Base-by-base conservation (phyloP, 2,888 invertebrate species). In the Entomobrya multifasciata region DNA sequence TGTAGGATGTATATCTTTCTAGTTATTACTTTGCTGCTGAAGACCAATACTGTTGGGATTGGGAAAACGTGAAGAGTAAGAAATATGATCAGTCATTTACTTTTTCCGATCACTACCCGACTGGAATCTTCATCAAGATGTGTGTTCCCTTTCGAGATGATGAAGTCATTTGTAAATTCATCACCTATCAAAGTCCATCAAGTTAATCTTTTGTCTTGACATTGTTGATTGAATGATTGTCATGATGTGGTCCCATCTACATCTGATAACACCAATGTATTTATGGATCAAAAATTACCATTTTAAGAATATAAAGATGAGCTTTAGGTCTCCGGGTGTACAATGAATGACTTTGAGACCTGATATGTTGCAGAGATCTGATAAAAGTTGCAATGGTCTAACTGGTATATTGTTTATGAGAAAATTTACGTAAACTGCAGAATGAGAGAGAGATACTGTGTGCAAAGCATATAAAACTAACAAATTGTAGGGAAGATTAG, bases 141-240 rank as follows among this genome's bases (percentile, higher is more conserved):
- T 60, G 65, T 77, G 84, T 57, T 76, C 55, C 67, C 65, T 60
- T 55, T 55, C 44, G 77, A 67, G 49, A 67, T 86, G 86, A 86
- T 80, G 86, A 86, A 86, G 86, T 80, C 86, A 86, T 86, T 86
- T 86, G 80, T 86, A 86, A 86, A 86, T 74, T 86, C 79, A 86
- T 74, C 86, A 52, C 86, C 86, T 80, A 79, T 85, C 79, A 44
- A 41, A 10, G 57, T 79, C 47, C 79, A 78, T 85, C 85, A 85
- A 72, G 47, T 78, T 60, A 65, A 65, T 70, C 78, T 60, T 70
- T 78, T 78, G 84, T 77, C 83, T 83, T 30, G 65, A 36, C 76
- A 30, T 72, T 11, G 27, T 60, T n/a, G 17, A 78, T 78, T 25
- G 44, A 8, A 47, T 47, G 41, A 27, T 41, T 78, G 44, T 44